Base-by-base conservation (phyloP, 2,888 invertebrate genomes). In the Euplexia lucipara region DNA sequence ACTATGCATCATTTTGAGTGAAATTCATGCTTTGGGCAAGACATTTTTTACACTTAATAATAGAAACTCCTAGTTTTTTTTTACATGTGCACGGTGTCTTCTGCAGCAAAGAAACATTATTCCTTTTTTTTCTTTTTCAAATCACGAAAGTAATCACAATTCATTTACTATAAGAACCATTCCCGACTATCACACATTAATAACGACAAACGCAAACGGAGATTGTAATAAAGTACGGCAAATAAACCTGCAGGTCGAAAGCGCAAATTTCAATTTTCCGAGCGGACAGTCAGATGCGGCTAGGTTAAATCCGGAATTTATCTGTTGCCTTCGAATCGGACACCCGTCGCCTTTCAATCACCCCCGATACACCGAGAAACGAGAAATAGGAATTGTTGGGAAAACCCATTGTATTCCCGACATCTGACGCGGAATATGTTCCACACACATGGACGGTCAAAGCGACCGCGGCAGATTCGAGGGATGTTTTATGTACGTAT, bases 331-430 rank as follows among this genome's bases (percentile, higher is more conserved):
- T 84, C 83, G 83, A 80, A 82, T 86, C 83, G 85, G 86, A 88
- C 85, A 84, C 83, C 85, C 86, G 88, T 86, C 87, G 90, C 81
- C 83, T 89, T 91, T 92, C 91, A 90, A 92, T 92, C 92, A 91
- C 88, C 88, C 76, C 71, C 52, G 61, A 70, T 76, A 76, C 81
- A 67, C 56, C 53, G 75, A 79, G 80, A 79, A 82, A 82, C 75
- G 75, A 78, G 73, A 83, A 85, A 87, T 81, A 81, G 78, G 83
- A 83, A 83, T 85, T 79, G 78, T 78, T 79, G 79, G 78, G 78
- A 82, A 81, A 70, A 82, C 67, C 74, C 68, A 83, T 83, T 88
- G 81, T 84, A 70, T 81, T 77, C 75, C 70, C 74, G 79, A 84
- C 83, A 84, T 82, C 78, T 79, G 79, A 81, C 76, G 71, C 75